phyloP scores from a whole-genome alignment of 2,888 invertebrate species.

The Crematogaster levior region DNA sequence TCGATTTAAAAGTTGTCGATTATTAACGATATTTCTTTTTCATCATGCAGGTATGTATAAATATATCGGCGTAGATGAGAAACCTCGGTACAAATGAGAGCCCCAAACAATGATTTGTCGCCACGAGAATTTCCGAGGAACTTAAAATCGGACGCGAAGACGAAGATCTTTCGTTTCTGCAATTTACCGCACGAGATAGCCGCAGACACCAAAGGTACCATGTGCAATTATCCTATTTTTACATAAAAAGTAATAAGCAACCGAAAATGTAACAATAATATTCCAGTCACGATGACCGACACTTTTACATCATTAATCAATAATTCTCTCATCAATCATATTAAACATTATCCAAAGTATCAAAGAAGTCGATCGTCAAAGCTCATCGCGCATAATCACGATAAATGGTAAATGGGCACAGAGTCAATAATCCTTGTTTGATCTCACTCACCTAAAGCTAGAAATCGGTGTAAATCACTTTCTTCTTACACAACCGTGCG shows the following conservation, averaged over 20 bases:
- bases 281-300: not conserved
- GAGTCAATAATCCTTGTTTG: constrained; percentile 1
- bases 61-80: constrained; percentile 89
- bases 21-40: not conserved
- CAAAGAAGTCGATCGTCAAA: constrained; percentile 5
- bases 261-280: not conserved
- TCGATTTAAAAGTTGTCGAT: not conserved
- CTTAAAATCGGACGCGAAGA: constrained; percentile 88
- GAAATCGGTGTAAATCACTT: not conserved
- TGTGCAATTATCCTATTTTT: not conserved
- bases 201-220: constrained; percentile 91
- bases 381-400: not conserved
- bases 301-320: constrained; percentile 1
- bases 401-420: constrained; percentile 11
- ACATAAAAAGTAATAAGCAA: not conserved
- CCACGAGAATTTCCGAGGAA: constrained; percentile 86
- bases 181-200: constrained; percentile 91
- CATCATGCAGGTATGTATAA: constrained; percentile 90
- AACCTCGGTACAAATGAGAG: constrained; percentile 83
- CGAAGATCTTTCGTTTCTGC: constrained; percentile 90
- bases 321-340: not conserved
- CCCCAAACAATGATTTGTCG: constrained; percentile 85
- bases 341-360: not conserved
- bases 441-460: not conserved
- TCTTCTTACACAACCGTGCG: not conserved